Evolutionary conservation across 2,888 invertebrate genomes (phyloP).

Genomic region (Labia minor): DNA sequence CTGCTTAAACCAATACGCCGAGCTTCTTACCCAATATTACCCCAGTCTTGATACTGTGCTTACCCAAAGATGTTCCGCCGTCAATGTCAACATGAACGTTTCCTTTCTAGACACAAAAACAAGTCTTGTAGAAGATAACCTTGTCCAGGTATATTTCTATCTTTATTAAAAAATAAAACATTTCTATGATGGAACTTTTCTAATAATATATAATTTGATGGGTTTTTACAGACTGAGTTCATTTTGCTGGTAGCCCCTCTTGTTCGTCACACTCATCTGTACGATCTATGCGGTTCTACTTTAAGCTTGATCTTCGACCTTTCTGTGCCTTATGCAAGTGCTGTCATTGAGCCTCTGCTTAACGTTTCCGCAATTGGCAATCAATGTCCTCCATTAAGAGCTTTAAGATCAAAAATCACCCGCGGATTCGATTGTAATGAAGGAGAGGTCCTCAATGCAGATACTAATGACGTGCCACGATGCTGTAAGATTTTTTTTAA

Average conservation of each 20-base stretch:
- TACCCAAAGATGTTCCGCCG: conserved; percentile 85
- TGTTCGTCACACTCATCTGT: conserved; percentile 79
- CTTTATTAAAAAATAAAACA: no score
- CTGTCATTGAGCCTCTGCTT: conserved; percentile 74
- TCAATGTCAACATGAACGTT: conserved; percentile 89
- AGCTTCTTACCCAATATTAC: conserved; percentile 70
- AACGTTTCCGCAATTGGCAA: conserved; percentile 85
- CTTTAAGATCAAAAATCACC: conserved; percentile 68
- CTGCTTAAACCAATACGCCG: conserved; percentile 76
- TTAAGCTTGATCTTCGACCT: conserved; percentile 86
- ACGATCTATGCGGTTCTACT: conserved; percentile 90
- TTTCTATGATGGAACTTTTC: no score
- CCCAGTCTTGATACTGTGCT: conserved; percentile 65
- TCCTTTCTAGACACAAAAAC: conserved; percentile 75
- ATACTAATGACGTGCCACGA: conserved; percentile 80
- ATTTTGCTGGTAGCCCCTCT: conserved; percentile 78
- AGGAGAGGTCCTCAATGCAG: conserved; percentile 90
- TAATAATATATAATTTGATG: no score
- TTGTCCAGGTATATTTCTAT: conserved; percentile 54
- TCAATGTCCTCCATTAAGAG: conserved; percentile 83
- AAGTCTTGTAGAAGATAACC: conserved; percentile 71
- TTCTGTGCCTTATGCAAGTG: conserved; percentile 84
- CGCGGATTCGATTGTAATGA: conserved; percentile 88
- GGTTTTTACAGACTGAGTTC: conserved; percentile 62
- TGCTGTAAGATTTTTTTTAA: conserved; percentile 67